These are phyloP conservation scores for Xestia xanthographa DNA, from an alignment of 2,888 invertebrate species.

Conservation along the genomic window DNA sequence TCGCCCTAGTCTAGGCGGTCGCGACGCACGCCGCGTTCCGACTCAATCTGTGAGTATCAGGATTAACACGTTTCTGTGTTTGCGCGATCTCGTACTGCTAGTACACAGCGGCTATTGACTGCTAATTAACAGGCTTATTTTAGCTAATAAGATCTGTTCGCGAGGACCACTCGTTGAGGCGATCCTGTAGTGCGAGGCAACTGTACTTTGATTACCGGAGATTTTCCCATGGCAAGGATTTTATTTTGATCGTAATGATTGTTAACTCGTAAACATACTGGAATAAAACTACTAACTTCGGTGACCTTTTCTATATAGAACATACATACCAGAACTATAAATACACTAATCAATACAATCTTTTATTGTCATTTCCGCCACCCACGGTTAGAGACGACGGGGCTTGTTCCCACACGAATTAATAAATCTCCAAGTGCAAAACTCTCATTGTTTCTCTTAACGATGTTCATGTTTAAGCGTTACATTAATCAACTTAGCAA, in stretches of 20 bases:
- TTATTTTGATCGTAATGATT: not conserved
- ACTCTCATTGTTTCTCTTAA: constrained; percentile 38
- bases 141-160: constrained; percentile 20
- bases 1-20: not conserved
- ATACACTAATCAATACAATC: not conserved
- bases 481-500: constrained; percentile 42
- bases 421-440: constrained; percentile 34
- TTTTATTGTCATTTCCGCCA: constrained; percentile 9
- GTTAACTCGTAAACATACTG: not conserved
- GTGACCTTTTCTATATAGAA: not conserved
- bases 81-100: constrained; percentile 10
- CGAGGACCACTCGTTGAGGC: not conserved
- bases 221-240: not conserved
- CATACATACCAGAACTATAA: not conserved
- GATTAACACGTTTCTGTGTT: constrained; percentile 56
- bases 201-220: constrained; percentile 7
- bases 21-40: constrained; percentile 16
- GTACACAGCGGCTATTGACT: constrained; percentile 49
- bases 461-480: constrained; percentile 30
- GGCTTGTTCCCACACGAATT: constrained; percentile 16
- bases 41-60: constrained; percentile 40
- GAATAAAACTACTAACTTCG: not conserved
- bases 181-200: not conserved
- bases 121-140: constrained; percentile 53
- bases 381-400: not conserved